These are phyloP conservation scores for Anabacerthia variegaticeps DNA, from an alignment of 2,797 vertebrate genomes.

Conservation along the genomic window DNA sequence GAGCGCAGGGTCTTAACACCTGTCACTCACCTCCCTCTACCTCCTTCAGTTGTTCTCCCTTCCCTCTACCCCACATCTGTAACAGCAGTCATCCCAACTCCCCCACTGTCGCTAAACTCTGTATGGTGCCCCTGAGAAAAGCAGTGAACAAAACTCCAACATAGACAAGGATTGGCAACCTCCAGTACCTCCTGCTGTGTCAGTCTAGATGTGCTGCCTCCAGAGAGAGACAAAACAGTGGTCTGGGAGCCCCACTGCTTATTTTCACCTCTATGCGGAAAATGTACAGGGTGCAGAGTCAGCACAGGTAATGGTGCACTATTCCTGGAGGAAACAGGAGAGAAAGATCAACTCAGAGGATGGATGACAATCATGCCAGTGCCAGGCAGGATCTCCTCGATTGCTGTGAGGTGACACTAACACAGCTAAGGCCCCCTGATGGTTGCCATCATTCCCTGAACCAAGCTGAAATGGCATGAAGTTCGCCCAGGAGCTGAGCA, in stretches of 20 bases:
- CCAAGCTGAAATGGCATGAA: not conserved
- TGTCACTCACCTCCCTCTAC: not conserved
- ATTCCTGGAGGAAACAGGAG: not conserved
- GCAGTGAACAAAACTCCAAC: not conserved
- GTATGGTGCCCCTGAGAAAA: not conserved
- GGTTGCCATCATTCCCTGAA: not conserved
- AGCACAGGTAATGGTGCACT: accelerated
- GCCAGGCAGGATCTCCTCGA: not conserved
- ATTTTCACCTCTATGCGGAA: not conserved
- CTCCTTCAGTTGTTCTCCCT: not conserved
- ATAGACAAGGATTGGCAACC: not conserved
- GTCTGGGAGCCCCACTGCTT: not conserved
- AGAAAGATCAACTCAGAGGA: not conserved
- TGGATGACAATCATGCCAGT: accelerated
- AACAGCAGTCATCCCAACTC: not conserved
- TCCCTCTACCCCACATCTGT: not conserved
- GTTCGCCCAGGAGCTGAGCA: not conserved
- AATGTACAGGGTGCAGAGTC: accelerated
- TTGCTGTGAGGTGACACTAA: not conserved
- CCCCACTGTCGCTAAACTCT: not conserved
- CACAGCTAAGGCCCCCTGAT: not conserved
- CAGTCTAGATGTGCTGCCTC: not conserved
- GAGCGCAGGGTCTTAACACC: not conserved
- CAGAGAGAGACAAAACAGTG: not conserved
- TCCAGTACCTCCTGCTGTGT: not conserved